phyloP scores from a whole-genome alignment of 53 echinoderm and acorn worm genomes.

The Paracentrotus lividus region DNA sequence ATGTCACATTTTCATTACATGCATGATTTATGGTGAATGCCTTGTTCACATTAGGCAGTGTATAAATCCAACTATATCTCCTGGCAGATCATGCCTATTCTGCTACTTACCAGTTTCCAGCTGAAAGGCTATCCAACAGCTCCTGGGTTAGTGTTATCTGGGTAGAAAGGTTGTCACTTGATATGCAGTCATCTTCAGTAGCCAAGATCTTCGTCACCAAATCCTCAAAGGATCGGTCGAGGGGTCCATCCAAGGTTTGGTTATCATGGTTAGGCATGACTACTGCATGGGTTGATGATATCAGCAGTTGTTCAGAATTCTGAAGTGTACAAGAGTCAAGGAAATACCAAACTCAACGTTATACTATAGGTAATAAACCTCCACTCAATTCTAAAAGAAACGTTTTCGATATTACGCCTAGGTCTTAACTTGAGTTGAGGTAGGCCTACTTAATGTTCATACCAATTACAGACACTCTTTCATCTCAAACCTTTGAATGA shows the following conservation, averaged over 20 bases:
- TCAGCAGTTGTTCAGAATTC: not conserved
- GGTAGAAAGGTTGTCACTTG: conserved; percentile 4
- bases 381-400: too few species aligned
- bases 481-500: too few species aligned
- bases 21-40: too few species aligned
- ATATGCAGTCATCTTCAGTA: conserved; percentile 55
- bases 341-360: not conserved
- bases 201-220: conserved; percentile 61
- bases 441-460: too few species aligned
- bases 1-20: too few species aligned
- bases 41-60: too few species aligned
- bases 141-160: conserved; percentile 52
- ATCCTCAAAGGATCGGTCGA: conserved; percentile 63
- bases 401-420: too few species aligned
- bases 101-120: conserved; percentile 58
- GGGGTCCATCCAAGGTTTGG: conserved; percentile 19
- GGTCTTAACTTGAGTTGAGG: too few species aligned
- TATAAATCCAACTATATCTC: too few species aligned
- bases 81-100: too few species aligned
- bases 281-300: not conserved
- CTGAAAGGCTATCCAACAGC: conserved; percentile 41
- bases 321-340: not conserved
- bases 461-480: too few species aligned
- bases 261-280: conserved; percentile 19
- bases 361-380: too few species aligned